Evolutionary conservation across 2,797 vertebrate species (phyloP).

Genomic region (Pangasius djambal): DNA sequence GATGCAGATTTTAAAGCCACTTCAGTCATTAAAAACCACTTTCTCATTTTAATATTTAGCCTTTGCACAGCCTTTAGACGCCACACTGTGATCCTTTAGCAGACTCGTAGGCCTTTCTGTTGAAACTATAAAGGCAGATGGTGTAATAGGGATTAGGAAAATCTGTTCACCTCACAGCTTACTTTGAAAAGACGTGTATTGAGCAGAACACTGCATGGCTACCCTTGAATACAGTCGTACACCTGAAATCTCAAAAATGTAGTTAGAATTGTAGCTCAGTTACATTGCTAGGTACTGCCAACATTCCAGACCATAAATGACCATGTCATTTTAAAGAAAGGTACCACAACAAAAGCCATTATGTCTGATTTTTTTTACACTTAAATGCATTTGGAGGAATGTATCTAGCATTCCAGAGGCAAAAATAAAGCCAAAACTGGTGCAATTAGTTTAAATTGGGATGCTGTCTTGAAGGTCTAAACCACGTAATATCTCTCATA

Average conservation of each 20-base stretch:
- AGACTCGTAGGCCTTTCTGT: background rate
- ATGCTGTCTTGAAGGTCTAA: background rate
- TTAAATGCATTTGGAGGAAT: background rate
- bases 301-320: background rate
- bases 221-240: background rate
- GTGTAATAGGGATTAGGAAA: background rate
- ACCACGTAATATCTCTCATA: background rate
- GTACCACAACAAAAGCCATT: background rate
- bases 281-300: background rate
- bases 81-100: background rate
- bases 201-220: background rate
- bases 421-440: background rate
- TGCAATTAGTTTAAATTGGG: background rate
- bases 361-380: background rate
- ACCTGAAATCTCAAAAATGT: background rate
- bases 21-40: background rate
- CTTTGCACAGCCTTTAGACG: background rate
- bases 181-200: background rate
- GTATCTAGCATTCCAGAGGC: background rate
- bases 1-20: background rate
- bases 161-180: background rate
- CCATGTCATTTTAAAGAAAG: background rate
- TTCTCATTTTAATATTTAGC: background rate
- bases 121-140: background rate
- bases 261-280: background rate